Evolutionary conservation across 2,888 invertebrate species (phyloP).

Genomic region (Chironomus riparius): DNA sequence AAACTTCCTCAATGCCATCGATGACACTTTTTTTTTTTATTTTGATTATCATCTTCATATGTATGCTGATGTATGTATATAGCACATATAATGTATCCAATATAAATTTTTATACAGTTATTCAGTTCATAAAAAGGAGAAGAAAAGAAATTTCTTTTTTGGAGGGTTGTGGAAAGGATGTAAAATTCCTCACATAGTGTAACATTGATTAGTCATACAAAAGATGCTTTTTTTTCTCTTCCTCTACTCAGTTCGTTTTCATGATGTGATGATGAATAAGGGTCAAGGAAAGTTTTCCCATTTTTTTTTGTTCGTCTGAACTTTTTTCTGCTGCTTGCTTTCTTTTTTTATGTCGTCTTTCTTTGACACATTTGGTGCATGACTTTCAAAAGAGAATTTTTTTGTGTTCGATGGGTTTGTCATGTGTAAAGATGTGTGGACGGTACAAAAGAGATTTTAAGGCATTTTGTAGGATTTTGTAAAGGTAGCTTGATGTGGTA

Average conservation of each 20-base stretch:
- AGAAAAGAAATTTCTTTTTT: not conserved
- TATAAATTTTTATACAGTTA: not conserved
- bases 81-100: not conserved
- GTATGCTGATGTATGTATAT: not conserved
- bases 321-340: no score
- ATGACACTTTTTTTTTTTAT: not conserved
- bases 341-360: not conserved
- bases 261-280: not conserved
- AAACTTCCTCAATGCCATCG: not conserved
- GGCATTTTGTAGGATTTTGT: no score
- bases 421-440: not conserved
- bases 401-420: not conserved
- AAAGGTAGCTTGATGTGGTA: no score
- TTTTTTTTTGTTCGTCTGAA: not conserved
- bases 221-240: not conserved
- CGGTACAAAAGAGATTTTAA: not conserved
- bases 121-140: conserved; percentile 10
- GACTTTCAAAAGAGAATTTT: not conserved
- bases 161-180: not conserved
- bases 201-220: conserved; percentile 21
- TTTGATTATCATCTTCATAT: not conserved
- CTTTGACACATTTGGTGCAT: not conserved
- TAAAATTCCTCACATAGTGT: not conserved
- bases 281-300: conserved; percentile 9
- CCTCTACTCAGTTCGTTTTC: not conserved